These are phyloP conservation scores for Drosophila mimica DNA, from an alignment of 2,888 invertebrate genomes.

Conservation along the genomic window DNA sequence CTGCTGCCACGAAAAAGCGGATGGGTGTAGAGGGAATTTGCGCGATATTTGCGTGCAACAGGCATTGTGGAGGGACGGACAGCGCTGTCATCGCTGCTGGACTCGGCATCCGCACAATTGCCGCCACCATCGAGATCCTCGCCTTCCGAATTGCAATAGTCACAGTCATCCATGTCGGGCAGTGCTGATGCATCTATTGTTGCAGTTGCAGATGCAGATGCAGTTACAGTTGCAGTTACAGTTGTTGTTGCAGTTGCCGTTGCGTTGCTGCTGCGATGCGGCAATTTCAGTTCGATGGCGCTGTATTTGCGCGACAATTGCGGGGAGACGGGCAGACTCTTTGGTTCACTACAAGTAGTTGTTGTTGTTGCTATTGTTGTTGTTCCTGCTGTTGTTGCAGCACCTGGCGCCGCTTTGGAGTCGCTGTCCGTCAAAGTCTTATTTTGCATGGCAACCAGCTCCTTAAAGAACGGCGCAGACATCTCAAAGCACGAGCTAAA, in stretches of 20 bases:
- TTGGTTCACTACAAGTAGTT: slow-evolving; percentile 81
- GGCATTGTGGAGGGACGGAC: slow-evolving; percentile 72
- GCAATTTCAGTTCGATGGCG: slow-evolving; percentile 80
- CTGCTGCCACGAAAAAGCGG: slow-evolving; percentile 85
- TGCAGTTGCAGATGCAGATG: slow-evolving; percentile 37
- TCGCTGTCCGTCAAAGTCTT: slow-evolving; percentile 46
- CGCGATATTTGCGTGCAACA: slow-evolving; percentile 85
- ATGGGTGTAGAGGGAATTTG: slow-evolving; percentile 87
- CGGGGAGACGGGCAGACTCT: slow-evolving; percentile 86
- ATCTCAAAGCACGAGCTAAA: slow-evolving; percentile 92
- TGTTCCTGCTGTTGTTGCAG: slow-evolving; percentile 9
- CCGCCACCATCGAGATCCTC: slow-evolving; percentile 84
- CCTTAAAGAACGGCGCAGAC: slow-evolving; percentile 88
- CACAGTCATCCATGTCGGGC: slow-evolving; percentile 77
- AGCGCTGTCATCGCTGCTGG: slow-evolving; percentile 83
- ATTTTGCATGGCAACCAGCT: slow-evolving; percentile 82
- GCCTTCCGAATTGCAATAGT: slow-evolving; percentile 78
- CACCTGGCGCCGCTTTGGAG: background rate
- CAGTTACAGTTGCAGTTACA: slow-evolving; percentile 15
- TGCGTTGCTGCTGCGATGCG: slow-evolving; percentile 61
- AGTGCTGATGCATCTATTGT: slow-evolving; percentile 11
- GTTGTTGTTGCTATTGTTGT: slow-evolving; percentile 17
- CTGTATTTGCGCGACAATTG: slow-evolving; percentile 85
- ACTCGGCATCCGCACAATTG: slow-evolving; percentile 83
- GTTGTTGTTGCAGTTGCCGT: slow-evolving; percentile 26